Conservation (phyloP, 2,888 invertebrate species). For the Drosophila rubida region DNA sequence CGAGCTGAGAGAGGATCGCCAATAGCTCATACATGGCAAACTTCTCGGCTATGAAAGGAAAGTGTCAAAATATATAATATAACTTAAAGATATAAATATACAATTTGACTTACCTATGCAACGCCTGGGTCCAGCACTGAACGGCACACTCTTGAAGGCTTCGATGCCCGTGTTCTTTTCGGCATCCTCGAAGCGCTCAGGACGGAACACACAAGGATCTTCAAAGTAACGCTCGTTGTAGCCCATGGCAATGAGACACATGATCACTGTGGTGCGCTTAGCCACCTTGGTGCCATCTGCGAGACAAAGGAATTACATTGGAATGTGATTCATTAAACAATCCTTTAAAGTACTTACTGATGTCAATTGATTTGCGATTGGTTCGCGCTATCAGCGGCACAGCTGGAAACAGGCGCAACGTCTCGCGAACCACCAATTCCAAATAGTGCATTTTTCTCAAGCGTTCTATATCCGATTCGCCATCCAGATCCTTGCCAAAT, state of each 20-base stretch:
- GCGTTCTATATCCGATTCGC: constrained; percentile 29
- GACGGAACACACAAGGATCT: constrained; percentile 80
- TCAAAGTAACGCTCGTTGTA: constrained; percentile 81
- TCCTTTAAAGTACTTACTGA: constrained; percentile 63
- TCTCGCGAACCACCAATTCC: constrained; percentile 77
- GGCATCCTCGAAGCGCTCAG: constrained; percentile 83
- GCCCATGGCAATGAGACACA: constrained; percentile 81
- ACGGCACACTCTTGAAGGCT: constrained; percentile 87
- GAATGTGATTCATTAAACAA: neutral
- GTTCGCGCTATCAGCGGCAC: constrained; percentile 81
- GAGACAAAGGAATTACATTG: neutral
- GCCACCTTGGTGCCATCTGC: constrained; percentile 79
- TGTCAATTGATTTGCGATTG: constrained; percentile 76
- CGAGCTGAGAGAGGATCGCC: constrained; percentile 85
- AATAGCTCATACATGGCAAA: constrained; percentile 86
- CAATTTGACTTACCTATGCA: constrained; percentile 80
- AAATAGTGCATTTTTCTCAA: constrained; percentile 75
- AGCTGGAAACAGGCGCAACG: constrained; percentile 74
- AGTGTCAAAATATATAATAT: neutral
- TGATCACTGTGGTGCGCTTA: constrained; percentile 77
- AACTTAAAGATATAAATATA: too few relatives aligned
- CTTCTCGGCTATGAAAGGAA: constrained; percentile 82
- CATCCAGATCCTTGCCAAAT: constrained; percentile 81
- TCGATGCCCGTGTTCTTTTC: constrained; percentile 60
- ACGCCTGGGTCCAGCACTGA: constrained; percentile 88